Evolutionary conservation across 2,888 invertebrate genomes (phyloP).

Genomic region (Coelinius sp.): DNA sequence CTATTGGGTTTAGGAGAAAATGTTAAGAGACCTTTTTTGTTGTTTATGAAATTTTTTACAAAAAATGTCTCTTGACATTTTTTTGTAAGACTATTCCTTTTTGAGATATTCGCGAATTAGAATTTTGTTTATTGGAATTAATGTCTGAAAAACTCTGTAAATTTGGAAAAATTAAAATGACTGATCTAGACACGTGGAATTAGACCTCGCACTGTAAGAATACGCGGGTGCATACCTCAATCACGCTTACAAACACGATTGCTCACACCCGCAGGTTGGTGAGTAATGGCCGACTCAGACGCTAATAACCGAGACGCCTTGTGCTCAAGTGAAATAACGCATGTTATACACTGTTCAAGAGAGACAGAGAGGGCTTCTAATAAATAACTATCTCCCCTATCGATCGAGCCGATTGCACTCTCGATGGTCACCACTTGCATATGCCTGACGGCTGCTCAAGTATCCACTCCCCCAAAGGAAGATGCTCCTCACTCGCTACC

Average conservation of each 20-base stretch:
- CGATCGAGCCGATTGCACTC: neutral
- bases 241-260: conserved; percentile 23
- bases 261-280: conserved; percentile 30
- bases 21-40: no score
- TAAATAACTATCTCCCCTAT: neutral
- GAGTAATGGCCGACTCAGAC: conserved; percentile 33
- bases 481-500: neutral
- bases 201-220: conserved; percentile 25
- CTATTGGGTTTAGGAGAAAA: no score
- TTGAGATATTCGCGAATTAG: no score
- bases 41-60: no score
- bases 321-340: neutral
- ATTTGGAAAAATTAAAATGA: neutral
- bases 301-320: conserved; percentile 32
- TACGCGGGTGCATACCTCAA: conserved; percentile 29
- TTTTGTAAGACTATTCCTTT: no score
- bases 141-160: no score
- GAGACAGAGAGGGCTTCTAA: neutral
- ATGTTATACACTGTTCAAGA: neutral
- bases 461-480: neutral
- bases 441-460: neutral
- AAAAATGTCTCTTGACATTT: no score
- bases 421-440: neutral
- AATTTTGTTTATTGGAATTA: neutral
- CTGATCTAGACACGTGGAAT: conserved; percentile 23